These are phyloP conservation scores for Phenacoccus solenopsis DNA, from an alignment of 1,140 invertebrate species.

Conservation along the genomic window DNA sequence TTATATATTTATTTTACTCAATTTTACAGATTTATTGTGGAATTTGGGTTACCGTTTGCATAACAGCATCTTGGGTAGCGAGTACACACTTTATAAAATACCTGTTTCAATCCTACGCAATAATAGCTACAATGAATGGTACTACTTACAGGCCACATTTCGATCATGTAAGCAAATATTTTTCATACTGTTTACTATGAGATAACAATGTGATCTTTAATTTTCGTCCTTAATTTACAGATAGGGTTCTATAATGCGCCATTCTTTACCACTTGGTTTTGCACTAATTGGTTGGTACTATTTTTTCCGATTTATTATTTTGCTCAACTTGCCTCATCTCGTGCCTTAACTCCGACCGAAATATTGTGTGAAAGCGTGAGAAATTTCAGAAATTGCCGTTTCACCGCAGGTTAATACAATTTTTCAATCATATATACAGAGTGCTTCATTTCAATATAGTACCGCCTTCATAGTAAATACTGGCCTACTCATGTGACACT, in stretches of 20 bases:
- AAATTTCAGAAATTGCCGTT: constrained; percentile 74
- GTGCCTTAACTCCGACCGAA: constrained; percentile 58
- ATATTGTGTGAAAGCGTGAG: constrained; percentile 62
- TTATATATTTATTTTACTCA: background rate
- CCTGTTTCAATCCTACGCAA: constrained; percentile 40
- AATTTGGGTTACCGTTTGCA: constrained; percentile 65
- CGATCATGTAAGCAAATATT: background rate
- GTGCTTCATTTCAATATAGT: too few species aligned
- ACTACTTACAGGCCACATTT: background rate
- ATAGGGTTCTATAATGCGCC: constrained; percentile 64
- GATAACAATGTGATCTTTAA: background rate
- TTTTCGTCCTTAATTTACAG: constrained; percentile 35
- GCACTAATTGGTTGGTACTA: constrained; percentile 80
- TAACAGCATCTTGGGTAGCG: constrained; percentile 75
- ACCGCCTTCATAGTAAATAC: too few species aligned
- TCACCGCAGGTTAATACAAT: constrained; percentile 52
- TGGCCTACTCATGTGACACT: too few species aligned
- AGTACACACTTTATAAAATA: constrained; percentile 78
- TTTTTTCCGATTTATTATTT: constrained; percentile 82
- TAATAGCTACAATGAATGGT: background rate
- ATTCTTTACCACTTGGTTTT: constrained; percentile 90
- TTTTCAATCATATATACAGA: background rate
- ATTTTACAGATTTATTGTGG: constrained; percentile 64
- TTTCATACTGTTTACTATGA: background rate
- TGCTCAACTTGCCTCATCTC: constrained; percentile 50